Base-by-base conservation (phyloP, 2,113 vertebrate genomes). In the Oryctolagus cuniculus region DNA sequence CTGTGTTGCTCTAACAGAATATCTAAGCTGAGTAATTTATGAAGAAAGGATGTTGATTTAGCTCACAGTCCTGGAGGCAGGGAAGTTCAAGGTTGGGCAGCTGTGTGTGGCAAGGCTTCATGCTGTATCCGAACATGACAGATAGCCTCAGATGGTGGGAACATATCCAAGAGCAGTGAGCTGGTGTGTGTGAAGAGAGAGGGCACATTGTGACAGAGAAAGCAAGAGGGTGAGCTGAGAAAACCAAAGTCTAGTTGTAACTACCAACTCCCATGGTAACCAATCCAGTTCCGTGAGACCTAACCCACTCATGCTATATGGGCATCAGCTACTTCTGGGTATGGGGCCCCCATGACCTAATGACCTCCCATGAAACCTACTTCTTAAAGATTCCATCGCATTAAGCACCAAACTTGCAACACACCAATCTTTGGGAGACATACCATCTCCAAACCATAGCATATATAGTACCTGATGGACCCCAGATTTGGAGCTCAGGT, bases 121-220 rank as follows among this genome's bases (percentile, higher is more conserved):
- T 2, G 16, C 5, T 10, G 5, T 1, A 2, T 24, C 27, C 2
- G 29, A 31, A 4, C 6, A 31, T 36, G 63, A 3, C 34, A 25
- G 13, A 67, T 36, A 25, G 11, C 13, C 25, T 19, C 81, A 21
- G 15, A 51, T 31, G 29, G 27, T 34, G 36, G 44, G 44, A 66
- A 4, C 11, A 44, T 24, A 66, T n/a, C 27, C 5, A 10, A 3
- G 3, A 53, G 3, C 49, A 38, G 15, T 8, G 24, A 64, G 80
- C 15, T 15, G 44, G 22, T 21, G 10, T 38, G 21, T 21, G 24
- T n/a, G 21, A 49, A 9, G 2, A 5, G n/a, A 31, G 63, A 53
- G 36, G 67, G n/a, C 55, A 25, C 21, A 11, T 19, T 13, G 53
- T 15, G 7, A 49, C 21, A 63, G 10, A 17, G 49, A 12, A 31